A percentile compares a stretch with the other conserved stretches of the same genome.
phyloP scores from a whole-genome alignment of 2,888 invertebrate genomes.

The Ichneumoninae sp. region DNA sequence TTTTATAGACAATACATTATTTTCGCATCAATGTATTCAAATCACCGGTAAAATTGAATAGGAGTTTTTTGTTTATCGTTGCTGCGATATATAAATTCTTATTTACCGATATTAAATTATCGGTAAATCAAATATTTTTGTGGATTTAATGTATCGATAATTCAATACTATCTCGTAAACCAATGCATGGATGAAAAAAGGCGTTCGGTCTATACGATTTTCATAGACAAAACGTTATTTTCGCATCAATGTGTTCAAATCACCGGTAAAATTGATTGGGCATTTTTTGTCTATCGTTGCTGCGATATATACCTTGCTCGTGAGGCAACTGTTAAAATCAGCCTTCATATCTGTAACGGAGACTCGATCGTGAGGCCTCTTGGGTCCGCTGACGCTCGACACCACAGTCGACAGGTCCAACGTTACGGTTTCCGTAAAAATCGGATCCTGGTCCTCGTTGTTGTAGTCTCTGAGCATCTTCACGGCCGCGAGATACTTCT shows the following conservation, averaged over 20 bases:
- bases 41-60: too few species aligned
- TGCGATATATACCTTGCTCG: slow-evolving; percentile 90
- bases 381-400: slow-evolving; percentile 98
- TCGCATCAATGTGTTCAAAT: background rate
- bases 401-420: slow-evolving; percentile 95
- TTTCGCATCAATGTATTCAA: too few species aligned
- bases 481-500: slow-evolving; percentile 92
- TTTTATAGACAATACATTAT: background rate
- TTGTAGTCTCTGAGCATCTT: slow-evolving; percentile 94
- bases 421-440: slow-evolving; percentile 93
- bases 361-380: slow-evolving; percentile 98
- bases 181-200: background rate
- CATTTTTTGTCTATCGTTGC: slow-evolving; percentile 5
- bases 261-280: background rate
- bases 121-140: background rate
- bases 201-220: background rate
- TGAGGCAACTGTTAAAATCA: slow-evolving; percentile 94
- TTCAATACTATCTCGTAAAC: background rate
- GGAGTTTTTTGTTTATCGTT: too few species aligned
- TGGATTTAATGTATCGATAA: background rate
- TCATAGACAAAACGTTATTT: too few species aligned
- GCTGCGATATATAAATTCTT: too few species aligned
- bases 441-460: slow-evolving; percentile 91
- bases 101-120: background rate
- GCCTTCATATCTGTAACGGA: slow-evolving; percentile 95